Percentiles rank a stretch among this genome's conserved stretches.
Evolutionary conservation across 2,888 invertebrate species (phyloP).

Genomic region (Rhimphoctona megacephalus): DNA sequence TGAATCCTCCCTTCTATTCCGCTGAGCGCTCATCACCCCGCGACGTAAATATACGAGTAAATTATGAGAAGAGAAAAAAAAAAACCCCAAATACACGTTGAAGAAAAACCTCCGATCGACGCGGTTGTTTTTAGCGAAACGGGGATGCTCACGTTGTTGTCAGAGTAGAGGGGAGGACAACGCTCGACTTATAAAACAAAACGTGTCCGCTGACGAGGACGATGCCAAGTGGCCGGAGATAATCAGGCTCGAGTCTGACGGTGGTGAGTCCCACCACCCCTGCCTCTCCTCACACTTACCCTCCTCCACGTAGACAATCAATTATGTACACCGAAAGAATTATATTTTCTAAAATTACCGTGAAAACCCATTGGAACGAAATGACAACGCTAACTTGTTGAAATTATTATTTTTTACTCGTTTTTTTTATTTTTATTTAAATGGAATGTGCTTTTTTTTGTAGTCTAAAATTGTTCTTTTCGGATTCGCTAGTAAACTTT

Average conservation of each 20-base stretch:
- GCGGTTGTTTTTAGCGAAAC: constrained; percentile 63
- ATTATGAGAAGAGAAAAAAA: constrained; percentile 6
- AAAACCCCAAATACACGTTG: neutral
- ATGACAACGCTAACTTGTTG: neutral
- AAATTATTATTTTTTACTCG: neutral
- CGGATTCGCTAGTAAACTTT: neutral
- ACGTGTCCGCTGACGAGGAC: constrained; percentile 70
- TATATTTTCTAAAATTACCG: neutral
- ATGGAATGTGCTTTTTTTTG: too few species aligned
- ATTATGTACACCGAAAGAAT: neutral
- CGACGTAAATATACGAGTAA: neutral
- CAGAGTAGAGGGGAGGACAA: constrained; percentile 46
- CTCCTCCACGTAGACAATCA: constrained; percentile 28
- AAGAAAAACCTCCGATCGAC: constrained; percentile 38
- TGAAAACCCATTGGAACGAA: neutral
- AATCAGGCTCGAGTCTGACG: constrained; percentile 79
- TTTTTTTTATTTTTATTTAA: neutral
- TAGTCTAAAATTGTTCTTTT: too few species aligned
- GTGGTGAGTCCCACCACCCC: constrained; percentile 81
- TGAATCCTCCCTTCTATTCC: neutral
- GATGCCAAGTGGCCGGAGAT: constrained; percentile 80
- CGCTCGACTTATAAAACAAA: constrained; percentile 64
- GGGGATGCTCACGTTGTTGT: constrained; percentile 53
- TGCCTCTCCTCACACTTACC: constrained; percentile 14
- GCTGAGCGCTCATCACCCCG: neutral